Conservation (phyloP, 2,888 invertebrate species). For the Hirtodrosophila confusa region DNA sequence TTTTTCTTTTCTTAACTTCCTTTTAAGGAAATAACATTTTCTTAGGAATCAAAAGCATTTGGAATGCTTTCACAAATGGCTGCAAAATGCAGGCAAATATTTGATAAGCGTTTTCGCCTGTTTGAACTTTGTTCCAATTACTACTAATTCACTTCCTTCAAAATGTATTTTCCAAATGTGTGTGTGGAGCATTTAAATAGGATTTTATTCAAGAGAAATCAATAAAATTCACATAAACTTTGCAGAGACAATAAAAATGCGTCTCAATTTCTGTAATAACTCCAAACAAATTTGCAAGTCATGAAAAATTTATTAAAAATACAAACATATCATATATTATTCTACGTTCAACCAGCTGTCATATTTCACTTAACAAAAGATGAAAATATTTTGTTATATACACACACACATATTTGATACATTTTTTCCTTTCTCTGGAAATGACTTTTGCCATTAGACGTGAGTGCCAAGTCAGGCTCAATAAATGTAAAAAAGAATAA, state of each 20-base stretch:
- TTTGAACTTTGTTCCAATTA: slow-evolving; percentile 9
- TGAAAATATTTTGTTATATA: neutral
- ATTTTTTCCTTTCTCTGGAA: slow-evolving; percentile 24
- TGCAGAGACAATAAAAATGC: neutral
- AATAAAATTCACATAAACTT: slow-evolving; percentile 21
- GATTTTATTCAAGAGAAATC: slow-evolving; percentile 20
- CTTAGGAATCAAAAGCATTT: neutral
- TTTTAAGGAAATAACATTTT: neutral
- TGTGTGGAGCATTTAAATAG: slow-evolving; percentile 5
- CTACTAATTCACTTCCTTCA: slow-evolving; percentile 16
- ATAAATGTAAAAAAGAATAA: slow-evolving; percentile 27
- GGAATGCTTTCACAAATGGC: neutral
- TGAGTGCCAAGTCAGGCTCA: slow-evolving; percentile 32
- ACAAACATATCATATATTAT: slow-evolving; percentile 9
- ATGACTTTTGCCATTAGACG: slow-evolving; percentile 50
- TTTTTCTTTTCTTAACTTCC: too few species aligned
- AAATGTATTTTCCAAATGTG: slow-evolving; percentile 2
- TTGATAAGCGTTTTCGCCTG: slow-evolving; percentile 16
- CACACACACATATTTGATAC: too few species aligned
- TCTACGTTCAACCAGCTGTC: slow-evolving; percentile 5
- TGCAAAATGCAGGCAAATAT: slow-evolving; percentile 9
- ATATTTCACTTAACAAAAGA: slow-evolving; percentile 8
- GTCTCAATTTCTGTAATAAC: slow-evolving; percentile 5
- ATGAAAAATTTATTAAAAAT: slow-evolving; percentile 41
- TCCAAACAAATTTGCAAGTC: slow-evolving; percentile 30